Evolutionary conservation across 2,797 vertebrate species (phyloP).

Genomic region (Smutsia temminckii): DNA sequence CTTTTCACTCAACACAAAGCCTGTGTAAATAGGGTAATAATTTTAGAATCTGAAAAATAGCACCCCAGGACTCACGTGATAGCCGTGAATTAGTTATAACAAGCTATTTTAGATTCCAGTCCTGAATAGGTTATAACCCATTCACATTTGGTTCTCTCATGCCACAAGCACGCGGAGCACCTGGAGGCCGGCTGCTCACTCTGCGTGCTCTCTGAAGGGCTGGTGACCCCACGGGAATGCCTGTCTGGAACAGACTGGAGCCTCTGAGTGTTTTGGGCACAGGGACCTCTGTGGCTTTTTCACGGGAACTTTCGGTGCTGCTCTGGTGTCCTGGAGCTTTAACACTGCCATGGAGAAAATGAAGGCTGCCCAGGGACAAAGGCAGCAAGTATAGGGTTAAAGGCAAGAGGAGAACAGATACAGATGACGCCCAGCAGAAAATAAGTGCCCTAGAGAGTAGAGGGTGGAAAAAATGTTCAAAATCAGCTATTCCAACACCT

Average conservation of each 20-base stretch:
- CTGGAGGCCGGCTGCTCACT: fast-evolving
- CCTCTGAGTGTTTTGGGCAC: background rate
- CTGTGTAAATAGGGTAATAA: background rate
- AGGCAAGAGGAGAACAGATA: background rate
- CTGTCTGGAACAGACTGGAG: background rate
- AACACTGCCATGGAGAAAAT: background rate
- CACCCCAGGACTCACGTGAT: background rate
- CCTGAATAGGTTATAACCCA: conserved; percentile 30
- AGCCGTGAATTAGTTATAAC: background rate
- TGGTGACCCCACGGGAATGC: background rate
- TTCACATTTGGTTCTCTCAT: background rate
- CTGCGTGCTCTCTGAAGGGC: fast-evolving
- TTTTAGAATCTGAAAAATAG: background rate
- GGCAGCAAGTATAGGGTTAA: background rate
- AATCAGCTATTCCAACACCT: background rate
- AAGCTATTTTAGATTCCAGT: conserved; percentile 30
- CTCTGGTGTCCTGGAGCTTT: background rate
- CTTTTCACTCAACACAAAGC: background rate
- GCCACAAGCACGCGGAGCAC: fast-evolving
- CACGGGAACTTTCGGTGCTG: background rate
- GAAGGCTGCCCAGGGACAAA: background rate
- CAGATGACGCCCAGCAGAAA: background rate
- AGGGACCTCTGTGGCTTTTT: background rate
- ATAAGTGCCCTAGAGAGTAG: background rate
- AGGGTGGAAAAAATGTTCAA: background rate